Percentiles rank a stretch among this genome's conserved stretches.
phyloP scores from a whole-genome alignment of 2,888 invertebrate species.

The Stenotaenia linearis region DNA sequence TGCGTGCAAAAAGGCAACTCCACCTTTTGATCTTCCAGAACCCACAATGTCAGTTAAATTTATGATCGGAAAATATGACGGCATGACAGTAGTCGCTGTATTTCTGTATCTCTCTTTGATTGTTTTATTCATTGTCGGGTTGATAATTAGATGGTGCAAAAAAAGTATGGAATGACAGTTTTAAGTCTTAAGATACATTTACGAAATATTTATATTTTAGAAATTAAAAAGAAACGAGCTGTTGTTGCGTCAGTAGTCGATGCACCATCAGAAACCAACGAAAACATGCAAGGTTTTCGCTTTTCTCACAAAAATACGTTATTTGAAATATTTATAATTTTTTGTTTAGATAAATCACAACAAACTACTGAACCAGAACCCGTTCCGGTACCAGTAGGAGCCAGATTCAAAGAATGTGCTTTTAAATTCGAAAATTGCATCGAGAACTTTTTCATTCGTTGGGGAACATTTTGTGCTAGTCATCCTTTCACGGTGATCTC shows the following conservation, averaged over 20 bases:
- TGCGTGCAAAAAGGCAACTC: neutral
- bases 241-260: no score
- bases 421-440: constrained; percentile 47
- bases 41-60: neutral
- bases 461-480: constrained; percentile 57
- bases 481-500: constrained; percentile 40
- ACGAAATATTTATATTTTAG: neutral
- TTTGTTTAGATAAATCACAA: neutral
- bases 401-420: neutral
- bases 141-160: neutral
- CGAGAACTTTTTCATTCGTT: constrained; percentile 68
- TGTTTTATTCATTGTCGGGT: neutral
- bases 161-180: no score
- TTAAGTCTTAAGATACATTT: no score
- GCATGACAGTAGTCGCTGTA: neutral
- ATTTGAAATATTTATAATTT: no score
- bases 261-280: no score
- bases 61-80: neutral
- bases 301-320: no score
- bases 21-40: neutral
- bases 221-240: no score
- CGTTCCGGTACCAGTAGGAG: neutral
- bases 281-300: no score
- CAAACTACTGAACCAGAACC: neutral
- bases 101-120: neutral